Conservation (phyloP, 1,140 invertebrate genomes). For the Thaumatotibia leucotreta region DNA sequence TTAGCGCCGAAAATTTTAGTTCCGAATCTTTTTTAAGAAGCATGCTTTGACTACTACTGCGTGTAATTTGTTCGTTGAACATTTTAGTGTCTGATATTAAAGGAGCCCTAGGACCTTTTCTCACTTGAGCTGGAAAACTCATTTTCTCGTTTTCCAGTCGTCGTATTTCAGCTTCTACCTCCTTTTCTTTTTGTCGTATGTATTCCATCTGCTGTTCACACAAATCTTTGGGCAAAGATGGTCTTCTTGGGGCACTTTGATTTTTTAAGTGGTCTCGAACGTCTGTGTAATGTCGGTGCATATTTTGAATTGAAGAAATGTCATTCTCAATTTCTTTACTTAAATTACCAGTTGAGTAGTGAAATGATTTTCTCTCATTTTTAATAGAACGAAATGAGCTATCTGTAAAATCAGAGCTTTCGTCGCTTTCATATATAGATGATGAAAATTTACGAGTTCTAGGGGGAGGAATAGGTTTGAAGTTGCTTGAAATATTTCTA, state of each 20-base stretch:
- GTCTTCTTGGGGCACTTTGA: slow-evolving; percentile 55
- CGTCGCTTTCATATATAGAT: slow-evolving; percentile 63
- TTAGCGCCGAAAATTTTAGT: background rate
- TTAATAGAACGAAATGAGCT: slow-evolving; percentile 56
- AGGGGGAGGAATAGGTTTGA: slow-evolving; percentile 51
- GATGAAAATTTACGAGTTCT: slow-evolving; percentile 52
- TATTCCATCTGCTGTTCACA: slow-evolving; percentile 83
- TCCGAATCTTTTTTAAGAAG: slow-evolving; percentile 31
- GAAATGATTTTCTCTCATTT: slow-evolving; percentile 66
- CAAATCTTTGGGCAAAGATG: slow-evolving; percentile 81
- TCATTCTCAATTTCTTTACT: slow-evolving; percentile 74
- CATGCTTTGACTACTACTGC: slow-evolving; percentile 30
- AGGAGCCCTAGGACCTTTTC: slow-evolving; percentile 67
- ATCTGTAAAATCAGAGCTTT: slow-evolving; percentile 57
- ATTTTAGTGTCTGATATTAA: slow-evolving; percentile 43
- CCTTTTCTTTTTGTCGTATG: slow-evolving; percentile 81
- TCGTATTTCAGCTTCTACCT: slow-evolving; percentile 79
- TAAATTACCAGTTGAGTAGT: slow-evolving; percentile 71
- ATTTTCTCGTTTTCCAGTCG: slow-evolving; percentile 77
- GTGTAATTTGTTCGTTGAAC: slow-evolving; percentile 26
- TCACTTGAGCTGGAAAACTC: slow-evolving; percentile 30
- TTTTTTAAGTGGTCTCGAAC: slow-evolving; percentile 40
- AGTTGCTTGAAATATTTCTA: slow-evolving; percentile 24
- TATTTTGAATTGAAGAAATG: slow-evolving; percentile 66
- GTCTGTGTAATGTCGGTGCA: slow-evolving; percentile 60